Evolutionary conservation across 2,113 vertebrate genomes (phyloP).

Genomic region (Pelobates fuscus): DNA sequence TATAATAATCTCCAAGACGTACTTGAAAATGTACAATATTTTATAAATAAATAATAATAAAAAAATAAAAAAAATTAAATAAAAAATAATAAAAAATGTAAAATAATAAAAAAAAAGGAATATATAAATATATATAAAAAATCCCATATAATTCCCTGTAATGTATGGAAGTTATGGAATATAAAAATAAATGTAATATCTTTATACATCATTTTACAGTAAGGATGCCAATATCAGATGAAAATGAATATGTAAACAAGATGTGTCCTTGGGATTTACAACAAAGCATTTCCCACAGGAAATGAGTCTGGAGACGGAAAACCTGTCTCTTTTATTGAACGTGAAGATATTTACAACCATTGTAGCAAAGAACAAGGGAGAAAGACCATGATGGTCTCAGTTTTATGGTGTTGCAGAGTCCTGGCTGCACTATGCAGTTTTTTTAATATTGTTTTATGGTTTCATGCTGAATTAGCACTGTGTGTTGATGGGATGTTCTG

Average conservation of each 20-base stretch:
- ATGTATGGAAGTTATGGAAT: not conserved
- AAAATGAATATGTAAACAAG: conserved; percentile 54
- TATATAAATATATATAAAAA: too few species aligned
- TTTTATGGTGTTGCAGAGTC: conserved; percentile 67
- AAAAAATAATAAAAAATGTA: too few species aligned
- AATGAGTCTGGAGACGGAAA: conserved; percentile 62
- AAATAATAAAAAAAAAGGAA: too few species aligned
- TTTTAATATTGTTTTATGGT: conserved; percentile 66
- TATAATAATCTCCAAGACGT: too few species aligned
- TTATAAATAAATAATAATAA: too few species aligned
- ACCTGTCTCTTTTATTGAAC: conserved; percentile 62
- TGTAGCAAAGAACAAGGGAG: conserved; percentile 63
- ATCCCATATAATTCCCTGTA: not conserved
- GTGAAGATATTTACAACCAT: conserved; percentile 70
- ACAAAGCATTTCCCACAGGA: conserved; percentile 60
- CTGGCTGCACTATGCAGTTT: conserved; percentile 55
- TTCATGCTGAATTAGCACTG: conserved; percentile 56
- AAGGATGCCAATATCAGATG: not conserved
- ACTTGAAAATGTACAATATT: too few species aligned
- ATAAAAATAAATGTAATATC: not conserved
- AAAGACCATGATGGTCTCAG: conserved; percentile 60
- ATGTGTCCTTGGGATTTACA: conserved; percentile 58
- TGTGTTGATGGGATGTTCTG: conserved; percentile 60
- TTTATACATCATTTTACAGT: not conserved
- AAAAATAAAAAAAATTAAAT: too few species aligned